Evolutionary conservation across 2,797 vertebrate genomes (phyloP).

Genomic region (Coregonus sp.): DNA sequence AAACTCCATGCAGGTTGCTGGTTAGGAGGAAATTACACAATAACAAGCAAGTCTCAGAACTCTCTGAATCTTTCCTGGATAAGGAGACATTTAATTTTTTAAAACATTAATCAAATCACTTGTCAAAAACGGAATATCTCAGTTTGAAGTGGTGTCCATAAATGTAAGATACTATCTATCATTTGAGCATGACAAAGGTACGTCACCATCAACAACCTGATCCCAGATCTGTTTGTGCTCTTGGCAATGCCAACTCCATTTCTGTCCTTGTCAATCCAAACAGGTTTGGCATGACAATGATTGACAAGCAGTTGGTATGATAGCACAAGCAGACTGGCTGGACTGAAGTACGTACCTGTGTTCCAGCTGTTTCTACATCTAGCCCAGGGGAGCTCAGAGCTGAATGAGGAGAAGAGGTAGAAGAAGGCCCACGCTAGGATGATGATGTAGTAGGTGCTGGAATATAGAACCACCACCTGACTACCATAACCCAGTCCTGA

Average conservation of each 20-base stretch:
- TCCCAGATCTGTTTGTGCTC: background rate
- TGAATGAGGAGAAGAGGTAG: slow-evolving; percentile 79
- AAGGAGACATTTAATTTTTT: too few species aligned
- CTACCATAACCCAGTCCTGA: slow-evolving; percentile 62
- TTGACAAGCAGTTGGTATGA: background rate
- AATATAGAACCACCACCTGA: slow-evolving; percentile 62
- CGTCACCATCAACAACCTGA: background rate
- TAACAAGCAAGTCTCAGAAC: background rate
- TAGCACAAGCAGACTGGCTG: background rate
- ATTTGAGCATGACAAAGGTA: background rate
- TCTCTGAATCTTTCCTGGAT: background rate
- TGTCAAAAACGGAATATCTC: too few species aligned
- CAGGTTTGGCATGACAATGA: background rate
- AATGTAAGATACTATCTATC: background rate
- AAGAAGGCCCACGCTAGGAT: slow-evolving; percentile 65
- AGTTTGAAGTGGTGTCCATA: background rate
- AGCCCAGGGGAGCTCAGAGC: slow-evolving; percentile 74
- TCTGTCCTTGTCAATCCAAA: background rate
- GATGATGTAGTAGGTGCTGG: slow-evolving; percentile 61
- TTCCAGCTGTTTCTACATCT: slow-evolving; percentile 79
- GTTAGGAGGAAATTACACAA: slow-evolving; percentile 10
- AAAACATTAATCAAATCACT: too few species aligned
- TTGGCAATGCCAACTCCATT: background rate
- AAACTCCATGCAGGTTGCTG: slow-evolving; percentile 85
- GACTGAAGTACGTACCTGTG: slow-evolving; percentile 59